These are phyloP conservation scores for Amblyornis subalaris DNA, from an alignment of 2,113 vertebrate genomes.

Conservation along the genomic window DNA sequence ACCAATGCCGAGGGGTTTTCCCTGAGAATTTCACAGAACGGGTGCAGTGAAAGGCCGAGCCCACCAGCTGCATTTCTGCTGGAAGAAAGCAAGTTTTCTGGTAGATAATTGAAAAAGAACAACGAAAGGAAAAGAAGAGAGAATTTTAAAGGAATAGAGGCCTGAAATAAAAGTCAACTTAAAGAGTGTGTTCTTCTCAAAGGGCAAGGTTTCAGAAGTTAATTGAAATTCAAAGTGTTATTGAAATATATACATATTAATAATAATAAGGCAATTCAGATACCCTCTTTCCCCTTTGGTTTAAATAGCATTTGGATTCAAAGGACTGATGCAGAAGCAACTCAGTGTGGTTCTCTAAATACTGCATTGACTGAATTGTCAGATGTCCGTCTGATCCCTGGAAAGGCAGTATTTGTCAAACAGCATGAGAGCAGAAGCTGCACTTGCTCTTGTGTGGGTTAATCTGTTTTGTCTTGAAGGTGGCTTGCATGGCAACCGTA, in stretches of 20 bases:
- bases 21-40: conserved; percentile 97
- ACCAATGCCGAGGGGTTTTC: conserved; percentile 87
- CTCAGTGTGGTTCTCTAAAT: conserved; percentile 18
- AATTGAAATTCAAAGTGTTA: conserved; percentile 42
- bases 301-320: conserved; percentile 54
- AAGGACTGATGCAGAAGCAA: conserved; percentile 31
- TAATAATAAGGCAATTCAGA: conserved; percentile 38
- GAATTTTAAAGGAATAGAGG: conserved; percentile 52
- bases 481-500: conserved; percentile 48
- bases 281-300: conserved; percentile 14
- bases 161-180: conserved; percentile 24
- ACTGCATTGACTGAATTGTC: not conserved
- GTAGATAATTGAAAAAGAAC: conserved; percentile 50
- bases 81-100: conserved; percentile 58
- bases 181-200: conserved; percentile 56
- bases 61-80: conserved; percentile 9
- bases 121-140: conserved; percentile 38
- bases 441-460: conserved; percentile 19
- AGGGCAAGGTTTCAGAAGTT: conserved; percentile 55
- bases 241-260: conserved; percentile 30
- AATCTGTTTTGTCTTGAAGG: conserved; percentile 46
- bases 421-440: not conserved
- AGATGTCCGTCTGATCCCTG: not conserved
- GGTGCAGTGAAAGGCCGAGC: conserved; percentile 74
- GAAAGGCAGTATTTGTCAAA: not conserved